phyloP scores from a whole-genome alignment of 2,888 invertebrate genomes.

The Troides helena region DNA sequence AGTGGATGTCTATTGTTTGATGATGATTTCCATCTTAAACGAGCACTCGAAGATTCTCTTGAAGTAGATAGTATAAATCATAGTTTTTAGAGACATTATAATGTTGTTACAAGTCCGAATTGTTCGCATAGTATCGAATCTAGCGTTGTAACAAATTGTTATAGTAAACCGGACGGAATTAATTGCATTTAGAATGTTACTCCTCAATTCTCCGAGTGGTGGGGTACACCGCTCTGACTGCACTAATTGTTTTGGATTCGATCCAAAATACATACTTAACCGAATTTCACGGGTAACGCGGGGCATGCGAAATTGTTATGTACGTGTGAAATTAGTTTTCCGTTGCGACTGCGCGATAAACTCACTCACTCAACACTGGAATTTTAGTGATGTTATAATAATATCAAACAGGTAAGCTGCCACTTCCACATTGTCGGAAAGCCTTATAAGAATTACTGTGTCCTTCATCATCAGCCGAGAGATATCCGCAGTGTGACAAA shows the following conservation, averaged over 20 bases:
- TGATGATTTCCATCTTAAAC: too few species aligned
- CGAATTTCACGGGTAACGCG: slow-evolving; percentile 63
- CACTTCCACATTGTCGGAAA: too few species aligned
- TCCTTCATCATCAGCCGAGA: too few species aligned
- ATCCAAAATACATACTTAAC: slow-evolving; percentile 76
- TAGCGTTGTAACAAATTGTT: slow-evolving; percentile 29
- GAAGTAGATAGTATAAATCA: too few species aligned
- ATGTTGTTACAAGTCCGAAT: neutral
- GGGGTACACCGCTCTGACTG: slow-evolving; percentile 52
- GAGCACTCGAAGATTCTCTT: too few species aligned
- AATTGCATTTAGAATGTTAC: slow-evolving; percentile 58
- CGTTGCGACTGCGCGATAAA: slow-evolving; percentile 11
- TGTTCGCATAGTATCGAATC: slow-evolving; percentile 19
- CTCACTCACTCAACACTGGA: neutral
- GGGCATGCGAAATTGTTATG: slow-evolving; percentile 58
- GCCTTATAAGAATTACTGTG: too few species aligned
- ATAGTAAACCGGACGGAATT: slow-evolving; percentile 44
- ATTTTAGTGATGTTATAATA: too few species aligned
- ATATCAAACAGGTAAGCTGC: too few species aligned
- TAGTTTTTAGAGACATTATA: too few species aligned
- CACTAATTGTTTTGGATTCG: slow-evolving; percentile 77
- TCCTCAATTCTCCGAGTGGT: slow-evolving; percentile 49
- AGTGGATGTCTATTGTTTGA: too few species aligned
- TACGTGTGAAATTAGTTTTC: slow-evolving; percentile 37
- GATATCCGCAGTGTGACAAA: too few species aligned